Conservation (phyloP, 2,797 vertebrate genomes). For the Lemur catta region DNA sequence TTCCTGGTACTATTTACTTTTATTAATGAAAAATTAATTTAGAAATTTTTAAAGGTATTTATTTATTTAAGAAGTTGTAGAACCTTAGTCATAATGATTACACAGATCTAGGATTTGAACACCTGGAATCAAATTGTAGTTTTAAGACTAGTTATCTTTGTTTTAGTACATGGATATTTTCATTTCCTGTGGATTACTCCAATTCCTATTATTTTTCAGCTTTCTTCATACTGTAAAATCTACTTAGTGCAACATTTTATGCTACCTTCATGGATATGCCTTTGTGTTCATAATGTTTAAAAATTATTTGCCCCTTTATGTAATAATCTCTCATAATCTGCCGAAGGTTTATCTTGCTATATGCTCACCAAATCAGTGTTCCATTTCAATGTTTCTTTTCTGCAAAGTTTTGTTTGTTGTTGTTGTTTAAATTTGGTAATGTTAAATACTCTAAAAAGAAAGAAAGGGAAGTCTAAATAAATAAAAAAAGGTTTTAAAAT, state of each 20-base stretch:
- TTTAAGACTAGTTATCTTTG: slow-evolving; percentile 11
- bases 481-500: neutral
- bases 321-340: neutral
- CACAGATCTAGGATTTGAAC: slow-evolving; percentile 6
- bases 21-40: slow-evolving; percentile 41
- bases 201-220: slow-evolving; percentile 34
- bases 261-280: neutral
- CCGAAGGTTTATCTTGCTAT: neutral
- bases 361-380: slow-evolving; percentile 2
- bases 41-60: neutral
- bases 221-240: slow-evolving; percentile 35
- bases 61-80: slow-evolving; percentile 12
- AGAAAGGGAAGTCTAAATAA: neutral
- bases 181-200: slow-evolving; percentile 8
- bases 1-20: neutral
- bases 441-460: neutral
- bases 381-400: neutral
- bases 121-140: neutral
- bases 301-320: neutral
- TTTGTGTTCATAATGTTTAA: slow-evolving; percentile 38
- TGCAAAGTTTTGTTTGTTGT: neutral
- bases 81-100: neutral
- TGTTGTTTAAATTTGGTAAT: neutral
- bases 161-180: slow-evolving; percentile 47
- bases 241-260: slow-evolving; percentile 52